These are phyloP conservation scores for Zaprionus capensis DNA, from an alignment of 1,140 invertebrate species.

Conservation along the genomic window DNA sequence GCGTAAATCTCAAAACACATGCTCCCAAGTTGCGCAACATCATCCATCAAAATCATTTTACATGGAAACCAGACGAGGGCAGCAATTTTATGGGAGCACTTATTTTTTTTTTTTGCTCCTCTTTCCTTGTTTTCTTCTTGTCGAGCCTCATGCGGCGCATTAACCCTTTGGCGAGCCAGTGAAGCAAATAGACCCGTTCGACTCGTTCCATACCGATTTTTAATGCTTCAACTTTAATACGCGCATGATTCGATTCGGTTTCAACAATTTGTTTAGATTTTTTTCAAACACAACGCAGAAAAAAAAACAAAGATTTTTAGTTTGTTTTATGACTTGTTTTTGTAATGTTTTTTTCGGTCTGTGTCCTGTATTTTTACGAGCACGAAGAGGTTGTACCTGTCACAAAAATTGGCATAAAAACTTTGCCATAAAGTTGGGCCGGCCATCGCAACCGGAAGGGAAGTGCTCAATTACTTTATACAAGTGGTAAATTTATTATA, in stretches of 20 bases:
- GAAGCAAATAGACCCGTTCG: constrained; percentile 10
- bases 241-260: constrained; percentile 45
- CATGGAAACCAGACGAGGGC: constrained; percentile 68
- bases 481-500: constrained; percentile 4
- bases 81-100: constrained; percentile 66
- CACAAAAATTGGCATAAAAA: constrained; percentile 31
- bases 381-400: constrained; percentile 2
- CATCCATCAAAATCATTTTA: constrained; percentile 81
- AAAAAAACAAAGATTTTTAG: constrained; percentile 45
- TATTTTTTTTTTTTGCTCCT: constrained; percentile 16
- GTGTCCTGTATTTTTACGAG: constrained; percentile 51
- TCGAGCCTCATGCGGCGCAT: constrained; percentile 10
- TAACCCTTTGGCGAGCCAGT: constrained; percentile 60
- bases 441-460: background rate
- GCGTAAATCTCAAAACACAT: constrained; percentile 74
- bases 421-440: constrained; percentile 21
- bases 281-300: constrained; percentile 6
- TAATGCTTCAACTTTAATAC: constrained; percentile 71
- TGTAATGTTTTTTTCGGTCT: constrained; percentile 18
- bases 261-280: constrained; percentile 51
- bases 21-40: constrained; percentile 78
- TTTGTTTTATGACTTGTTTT: constrained; percentile 46
- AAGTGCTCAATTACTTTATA: constrained; percentile 22
- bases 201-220: constrained; percentile 25
- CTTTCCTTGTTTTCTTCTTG: background rate